Evolutionary conservation across 2,797 vertebrate genomes (phyloP), one percentile per base, ranked within the genome.

Genomic region (Sebastes hubbsi): DNA sequence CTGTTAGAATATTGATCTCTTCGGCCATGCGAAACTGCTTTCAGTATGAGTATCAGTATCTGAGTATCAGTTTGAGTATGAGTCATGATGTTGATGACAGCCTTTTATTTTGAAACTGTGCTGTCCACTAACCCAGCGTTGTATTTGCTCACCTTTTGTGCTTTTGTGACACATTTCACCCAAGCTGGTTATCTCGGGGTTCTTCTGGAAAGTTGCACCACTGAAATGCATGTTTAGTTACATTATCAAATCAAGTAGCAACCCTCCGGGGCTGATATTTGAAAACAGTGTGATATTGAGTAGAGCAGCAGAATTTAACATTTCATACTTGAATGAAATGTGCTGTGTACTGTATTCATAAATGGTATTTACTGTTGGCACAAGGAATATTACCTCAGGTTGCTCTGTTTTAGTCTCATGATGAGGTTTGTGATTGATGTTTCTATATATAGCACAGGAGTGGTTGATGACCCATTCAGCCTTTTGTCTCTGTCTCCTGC

Each of bases 401-500:
- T 59, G 10, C 29, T 75, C 4, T 22, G 12, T 30, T 78, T 52
- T 22, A 27, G 3, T 5, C 27, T 59, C 12, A 14, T 46, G 20
- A 12, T 1, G 6, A 60, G n/a, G 11, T 18, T 49, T 63, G 67
- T 73, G 20, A 12, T 49, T 22, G 22, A 4, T 25, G 8, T 55
- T 64, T 24, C 20, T 63, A 25, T 27, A 59, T 10, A 18, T 38
- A 1, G 12, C 32, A 12, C 9, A 56, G 9, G 42, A 63, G 27
- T 25, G 25, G 38, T 60, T n/a, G 27, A 58, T 73, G 5, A 42
- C 13, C 30, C 29, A 55, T 68, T 75, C 24, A 72, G 11, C 34
- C 27, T 59, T 72, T 83, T 83, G 29, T 87, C 12, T 83, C 20
- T 1, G 2, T 38, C 42, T 79, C 58, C 24, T 16, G 13, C 96